Evolutionary conservation across 23 tunicate genomes (phyloP).

Genomic region (Ciona savignyi): DNA sequence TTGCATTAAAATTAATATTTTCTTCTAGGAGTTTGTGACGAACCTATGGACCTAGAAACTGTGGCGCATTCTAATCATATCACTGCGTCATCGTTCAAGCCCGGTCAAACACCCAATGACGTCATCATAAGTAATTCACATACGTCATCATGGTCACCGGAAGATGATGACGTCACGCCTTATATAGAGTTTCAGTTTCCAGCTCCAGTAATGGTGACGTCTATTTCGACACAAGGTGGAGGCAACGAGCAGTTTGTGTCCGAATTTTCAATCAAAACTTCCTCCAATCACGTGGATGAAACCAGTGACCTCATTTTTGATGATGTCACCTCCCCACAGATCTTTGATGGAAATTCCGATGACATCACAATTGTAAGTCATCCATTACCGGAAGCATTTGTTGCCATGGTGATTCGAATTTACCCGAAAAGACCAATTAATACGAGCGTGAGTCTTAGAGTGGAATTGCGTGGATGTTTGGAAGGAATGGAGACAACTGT

Average conservation of each 20-base stretch:
- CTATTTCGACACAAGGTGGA: constrained; percentile 43
- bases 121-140: constrained; percentile 6
- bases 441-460: constrained; percentile 21
- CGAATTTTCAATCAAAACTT: constrained; percentile 27
- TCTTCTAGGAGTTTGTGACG: constrained; percentile 35
- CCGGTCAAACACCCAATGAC: constrained; percentile 21
- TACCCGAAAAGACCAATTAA: constrained; percentile 28
- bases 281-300: constrained; percentile 2
- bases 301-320: neutral
- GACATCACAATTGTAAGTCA: constrained; percentile 24
- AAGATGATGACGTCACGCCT: constrained; percentile 31
- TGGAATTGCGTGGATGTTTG: constrained; percentile 58
- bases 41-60: constrained; percentile 35
- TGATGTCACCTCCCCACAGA: constrained; percentile 18
- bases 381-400: constrained; percentile 28
- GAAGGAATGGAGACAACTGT: constrained; percentile 26
- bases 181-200: constrained; percentile 38
- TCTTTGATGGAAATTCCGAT: constrained; percentile 37
- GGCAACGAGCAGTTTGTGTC: constrained; percentile 29
- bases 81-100: constrained; percentile 33
- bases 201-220: constrained; percentile 29
- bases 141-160: constrained; percentile 46
- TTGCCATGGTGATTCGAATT: constrained; percentile 19
- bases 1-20: too few relatives aligned
- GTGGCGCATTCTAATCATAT: constrained; percentile 5